Evolutionary conservation across 64 coral and sea anemone genomes (phyloP), one percentile per base, ranked within the genome.

Genomic region (Porites lutea): DNA sequence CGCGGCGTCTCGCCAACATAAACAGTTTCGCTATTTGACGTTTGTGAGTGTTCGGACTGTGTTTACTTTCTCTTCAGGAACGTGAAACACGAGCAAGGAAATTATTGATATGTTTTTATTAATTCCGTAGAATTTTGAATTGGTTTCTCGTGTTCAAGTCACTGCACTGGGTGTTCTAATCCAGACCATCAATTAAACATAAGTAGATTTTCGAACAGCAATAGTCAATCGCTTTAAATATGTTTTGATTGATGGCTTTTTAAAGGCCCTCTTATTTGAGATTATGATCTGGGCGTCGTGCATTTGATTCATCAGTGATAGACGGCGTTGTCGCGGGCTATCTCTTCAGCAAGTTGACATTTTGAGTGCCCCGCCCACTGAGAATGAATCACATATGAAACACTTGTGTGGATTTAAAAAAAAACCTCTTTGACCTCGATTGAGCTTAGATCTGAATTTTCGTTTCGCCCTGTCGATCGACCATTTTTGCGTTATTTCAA

Each of bases 171-270:
- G 18, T 70, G 16, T 5, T 37, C 21, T 70, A 13, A 65, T 47
- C 16, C 61, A 62, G 64, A 50, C 65, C 61, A 15, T 65, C 52
- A 79, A 79, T 46, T 37, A 43, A 82, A 48, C 79, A 65, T 48
- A 13, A 57, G 43, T 74, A 13, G 71, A 37, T 46, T 47, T 74
- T 74, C 71, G 7, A 74, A 27, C 3, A 44, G 0, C 2, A 21
- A 12, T 6, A 59, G 50, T 53, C 19, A 18, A 18, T 78, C 51
- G 20, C 11, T 55, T 55, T 3, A 27, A 13, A 44, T 78, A 8
- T n/a, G 49, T 3, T 21, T 48, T 82, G 59, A 82, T 82, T 66
- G 79, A 82, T 82, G 27, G 79, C 45, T 65, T 82, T 48, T 82
- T 82, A 66, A 82, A 44, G 49, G 6, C 13, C 13, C 27, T 52